These are phyloP conservation scores for Calephelis virginiensis DNA, from an alignment of 1,140 invertebrate genomes.

Conservation along the genomic window DNA sequence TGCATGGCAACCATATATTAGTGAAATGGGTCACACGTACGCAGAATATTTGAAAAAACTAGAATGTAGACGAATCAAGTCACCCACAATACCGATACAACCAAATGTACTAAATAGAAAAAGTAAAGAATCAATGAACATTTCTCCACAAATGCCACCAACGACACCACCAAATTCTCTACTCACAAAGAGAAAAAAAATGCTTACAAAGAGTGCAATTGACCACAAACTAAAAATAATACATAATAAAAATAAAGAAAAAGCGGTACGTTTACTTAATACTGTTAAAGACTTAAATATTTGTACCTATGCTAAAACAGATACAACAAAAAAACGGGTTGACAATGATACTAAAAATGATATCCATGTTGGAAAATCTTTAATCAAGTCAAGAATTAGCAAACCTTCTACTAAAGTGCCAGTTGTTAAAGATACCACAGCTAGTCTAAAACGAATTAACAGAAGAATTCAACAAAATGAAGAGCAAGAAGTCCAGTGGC, in stretches of 20 bases:
- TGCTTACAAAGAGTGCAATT: slow-evolving; percentile 62
- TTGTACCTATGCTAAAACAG: slow-evolving; percentile 38
- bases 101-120: slow-evolving; percentile 57
- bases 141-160: slow-evolving; percentile 20
- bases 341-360: slow-evolving; percentile 38
- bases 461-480: slow-evolving; percentile 67
- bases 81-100: slow-evolving; percentile 57
- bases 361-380: slow-evolving; percentile 26
- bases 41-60: slow-evolving; percentile 58
- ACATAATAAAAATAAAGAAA: slow-evolving; percentile 67
- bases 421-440: slow-evolving; percentile 67
- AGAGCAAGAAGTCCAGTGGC: slow-evolving; percentile 75
- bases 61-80: slow-evolving; percentile 53
- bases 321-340: slow-evolving; percentile 37
- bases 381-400: background rate
- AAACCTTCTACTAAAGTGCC: slow-evolving; percentile 24
- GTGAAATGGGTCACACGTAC: slow-evolving; percentile 65
- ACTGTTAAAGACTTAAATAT: slow-evolving; percentile 55
- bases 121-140: slow-evolving; percentile 40
- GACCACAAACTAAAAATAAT: slow-evolving; percentile 56
- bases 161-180: slow-evolving; percentile 52
- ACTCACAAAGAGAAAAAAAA: slow-evolving; percentile 45
- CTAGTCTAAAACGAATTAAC: slow-evolving; percentile 73
- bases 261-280: slow-evolving; percentile 63
- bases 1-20: slow-evolving; percentile 62